phyloP scores from a whole-genome alignment of 2,113 vertebrate genomes.

The Talpa occidentalis region DNA sequence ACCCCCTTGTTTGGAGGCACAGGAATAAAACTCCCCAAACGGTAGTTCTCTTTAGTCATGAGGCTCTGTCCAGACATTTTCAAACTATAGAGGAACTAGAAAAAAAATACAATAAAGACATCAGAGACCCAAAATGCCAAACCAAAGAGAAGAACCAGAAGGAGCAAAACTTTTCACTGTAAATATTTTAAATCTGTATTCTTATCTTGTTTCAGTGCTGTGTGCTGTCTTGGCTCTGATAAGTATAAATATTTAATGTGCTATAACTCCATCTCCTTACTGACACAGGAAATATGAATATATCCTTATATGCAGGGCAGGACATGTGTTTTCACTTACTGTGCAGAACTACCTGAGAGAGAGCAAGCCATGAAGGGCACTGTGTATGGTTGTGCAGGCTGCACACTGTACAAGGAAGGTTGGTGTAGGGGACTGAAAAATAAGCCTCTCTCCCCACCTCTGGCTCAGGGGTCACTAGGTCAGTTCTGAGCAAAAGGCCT shows the following conservation, averaged over 20 bases:
- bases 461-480: background rate
- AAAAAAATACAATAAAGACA: constrained; percentile 61
- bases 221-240: constrained; percentile 71
- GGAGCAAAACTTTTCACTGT: constrained; percentile 43
- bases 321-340: background rate
- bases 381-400: background rate
- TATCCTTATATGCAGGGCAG: background rate
- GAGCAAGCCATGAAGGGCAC: rapidly evolving
- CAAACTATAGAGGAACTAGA: constrained; percentile 9
- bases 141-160: constrained; percentile 73
- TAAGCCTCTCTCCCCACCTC: background rate
- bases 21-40: background rate
- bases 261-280: constrained; percentile 42
- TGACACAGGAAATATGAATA: constrained; percentile 50
- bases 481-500: background rate
- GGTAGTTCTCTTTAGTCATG: background rate
- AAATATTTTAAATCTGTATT: constrained; percentile 75
- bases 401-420: background rate
- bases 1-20: background rate
- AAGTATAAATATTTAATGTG: constrained; percentile 79
- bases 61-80: background rate
- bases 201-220: constrained; percentile 71
- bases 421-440: background rate
- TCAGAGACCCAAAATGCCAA: constrained; percentile 56
- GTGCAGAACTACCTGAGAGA: background rate